Evolutionary conservation across 2,888 invertebrate species (phyloP).

Genomic region (Lutraria lutraria): DNA sequence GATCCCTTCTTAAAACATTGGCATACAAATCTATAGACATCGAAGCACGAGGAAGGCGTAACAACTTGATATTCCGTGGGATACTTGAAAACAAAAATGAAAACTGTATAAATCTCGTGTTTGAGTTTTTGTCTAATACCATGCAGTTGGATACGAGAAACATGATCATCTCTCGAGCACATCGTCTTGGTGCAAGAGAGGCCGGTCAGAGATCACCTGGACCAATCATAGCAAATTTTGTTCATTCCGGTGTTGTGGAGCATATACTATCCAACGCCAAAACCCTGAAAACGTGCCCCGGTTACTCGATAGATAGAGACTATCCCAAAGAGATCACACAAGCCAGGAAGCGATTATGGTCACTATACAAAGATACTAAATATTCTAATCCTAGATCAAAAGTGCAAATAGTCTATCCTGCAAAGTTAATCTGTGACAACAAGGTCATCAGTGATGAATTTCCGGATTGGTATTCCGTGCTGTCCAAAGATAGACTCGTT

Average conservation of each 20-base stretch:
- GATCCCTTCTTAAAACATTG: not conserved
- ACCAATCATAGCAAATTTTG: not conserved
- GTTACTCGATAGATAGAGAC: conserved; percentile 23
- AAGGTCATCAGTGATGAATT: conserved; percentile 13
- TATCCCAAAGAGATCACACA: conserved; percentile 23
- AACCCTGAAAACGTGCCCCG: not conserved
- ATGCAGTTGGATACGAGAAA: not conserved
- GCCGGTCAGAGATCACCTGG: not conserved
- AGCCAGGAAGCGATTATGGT: conserved; percentile 32
- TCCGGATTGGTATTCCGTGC: not conserved
- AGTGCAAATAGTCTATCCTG: conserved; percentile 38
- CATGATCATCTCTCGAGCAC: not conserved
- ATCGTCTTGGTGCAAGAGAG: not conserved
- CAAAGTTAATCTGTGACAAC: conserved; percentile 7
- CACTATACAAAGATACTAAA: not conserved
- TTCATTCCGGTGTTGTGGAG: not conserved
- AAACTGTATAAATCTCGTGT: not conserved
- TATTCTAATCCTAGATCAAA: not conserved
- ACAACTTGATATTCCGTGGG: conserved; percentile 1
- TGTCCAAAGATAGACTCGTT: not conserved
- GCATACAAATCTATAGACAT: not conserved
- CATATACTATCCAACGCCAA: not conserved
- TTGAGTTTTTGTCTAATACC: not conserved
- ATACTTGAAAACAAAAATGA: not conserved
- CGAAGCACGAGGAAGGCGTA: not conserved